These are phyloP conservation scores for Pseudochirops cupreus DNA, from an alignment of 2,797 vertebrate species.

Conservation along the genomic window DNA sequence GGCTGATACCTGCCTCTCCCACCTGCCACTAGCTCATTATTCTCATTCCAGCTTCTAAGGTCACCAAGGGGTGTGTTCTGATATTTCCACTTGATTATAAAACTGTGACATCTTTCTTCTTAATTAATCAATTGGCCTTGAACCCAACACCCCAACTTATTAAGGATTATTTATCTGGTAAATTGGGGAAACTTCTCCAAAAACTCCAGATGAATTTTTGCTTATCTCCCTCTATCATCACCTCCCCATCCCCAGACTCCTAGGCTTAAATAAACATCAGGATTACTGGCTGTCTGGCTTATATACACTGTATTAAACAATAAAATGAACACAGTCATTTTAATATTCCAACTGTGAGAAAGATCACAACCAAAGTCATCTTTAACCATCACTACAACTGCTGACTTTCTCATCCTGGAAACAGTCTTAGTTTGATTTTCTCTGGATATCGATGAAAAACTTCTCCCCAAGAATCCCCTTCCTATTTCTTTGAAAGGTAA, in stretches of 20 bases:
- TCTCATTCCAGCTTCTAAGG: neutral
- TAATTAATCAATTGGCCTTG: neutral
- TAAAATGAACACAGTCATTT: neutral
- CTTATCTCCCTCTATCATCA: neutral
- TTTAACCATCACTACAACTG: neutral
- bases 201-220: neutral
- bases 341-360: neutral
- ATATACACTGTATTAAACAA: neutral
- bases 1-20: neutral
- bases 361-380: neutral
- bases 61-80: neutral
- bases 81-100: neutral
- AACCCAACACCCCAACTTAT: neutral
- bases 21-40: neutral
- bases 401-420: neutral
- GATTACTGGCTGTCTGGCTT: neutral
- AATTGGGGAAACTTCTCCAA: neutral
- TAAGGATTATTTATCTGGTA: neutral
- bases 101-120: neutral
- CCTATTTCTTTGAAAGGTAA: neutral
- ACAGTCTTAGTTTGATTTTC: neutral
- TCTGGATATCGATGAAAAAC: neutral
- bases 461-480: neutral
- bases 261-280: neutral
- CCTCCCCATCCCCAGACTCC: neutral